Evolutionary conservation across 2,113 vertebrate genomes (phyloP).

Genomic region (Syrmaticus mikado): DNA sequence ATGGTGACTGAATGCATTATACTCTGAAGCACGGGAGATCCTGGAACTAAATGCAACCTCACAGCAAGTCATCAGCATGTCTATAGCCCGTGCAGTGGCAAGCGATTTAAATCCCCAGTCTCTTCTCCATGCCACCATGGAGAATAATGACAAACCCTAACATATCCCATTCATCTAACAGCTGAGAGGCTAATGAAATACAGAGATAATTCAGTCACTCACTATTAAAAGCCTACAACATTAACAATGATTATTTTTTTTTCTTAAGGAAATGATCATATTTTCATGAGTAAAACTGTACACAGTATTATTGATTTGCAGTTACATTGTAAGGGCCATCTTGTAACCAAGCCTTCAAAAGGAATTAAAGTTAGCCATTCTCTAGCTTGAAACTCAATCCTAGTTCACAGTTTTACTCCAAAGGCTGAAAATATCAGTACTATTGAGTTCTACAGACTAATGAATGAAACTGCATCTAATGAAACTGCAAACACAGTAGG

Average conservation of each 20-base stretch:
- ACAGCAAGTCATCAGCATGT: constrained; percentile 54
- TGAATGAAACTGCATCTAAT: not conserved
- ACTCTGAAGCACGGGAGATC: constrained; percentile 45
- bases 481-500: not conserved
- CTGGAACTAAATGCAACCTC: constrained; percentile 61
- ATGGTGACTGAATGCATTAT: constrained; percentile 16
- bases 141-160: constrained; percentile 72
- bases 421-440: not conserved
- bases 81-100: constrained; percentile 49
- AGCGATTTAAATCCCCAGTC: constrained; percentile 62
- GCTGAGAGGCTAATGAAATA: constrained; percentile 70
- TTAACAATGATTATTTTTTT: constrained; percentile 45
- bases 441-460: not conserved
- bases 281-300: constrained; percentile 23
- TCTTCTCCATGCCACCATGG: constrained; percentile 48
- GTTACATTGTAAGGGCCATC: not conserved
- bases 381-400: constrained; percentile 17
- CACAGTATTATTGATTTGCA: not conserved
- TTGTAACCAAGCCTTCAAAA: not conserved
- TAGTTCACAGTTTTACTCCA: constrained; percentile 10
- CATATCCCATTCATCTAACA: constrained; percentile 66
- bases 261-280: constrained; percentile 29
- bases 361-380: constrained; percentile 23
- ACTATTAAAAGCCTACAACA: constrained; percentile 68
- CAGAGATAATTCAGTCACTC: constrained; percentile 64